Evolutionary conservation across 2,113 vertebrate genomes (phyloP), one percentile per base, ranked within the genome.

Genomic region (Bufo bufo): DNA sequence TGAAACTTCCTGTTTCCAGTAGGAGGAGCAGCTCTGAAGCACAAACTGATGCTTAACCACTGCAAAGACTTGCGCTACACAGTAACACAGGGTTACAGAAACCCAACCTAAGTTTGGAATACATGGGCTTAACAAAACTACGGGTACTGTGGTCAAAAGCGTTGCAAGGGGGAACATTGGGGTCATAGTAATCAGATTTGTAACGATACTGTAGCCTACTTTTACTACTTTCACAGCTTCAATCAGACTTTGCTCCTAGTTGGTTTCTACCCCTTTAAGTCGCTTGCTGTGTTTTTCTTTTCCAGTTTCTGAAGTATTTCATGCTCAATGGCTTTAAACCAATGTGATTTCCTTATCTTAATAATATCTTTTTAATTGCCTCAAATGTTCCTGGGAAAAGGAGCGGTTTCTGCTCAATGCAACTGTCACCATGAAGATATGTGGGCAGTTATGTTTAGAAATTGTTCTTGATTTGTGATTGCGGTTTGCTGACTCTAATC

Each of bases 391-490:
- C 45, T 59, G 56, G 43, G 50, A 77, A 49, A 74, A 72, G 20
- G 17, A 85, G 23, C 16, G 1, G n/a, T 7, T 19, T 77, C 72
- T 77, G 84, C 14, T 77, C 43, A 77, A 45, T 61, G 43, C 19
- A 85, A 77, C 43, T n/a, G 84, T 85, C 84, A 61, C 54, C 61
- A n/a, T 47, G 20, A 56, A 59, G 14, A 72, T 72, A 56, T 20
- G 58, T 58, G 52, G 75, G 47, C 11, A 74, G 33, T 49, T 85
- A 59, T 85, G 71, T 85, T 74, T 75, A 77, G 75, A 85, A 65
- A 77, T n/a, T 85, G 72, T 56, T 45, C 52, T 85, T 85, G 83
- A 74, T 75, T 85, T 85, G 52, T 12, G n/a, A 74, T 69, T n/a
- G 59, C 10, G 56, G 65, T 59, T 85, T 85, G 16, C 69, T 58